Base-by-base conservation (phyloP, 2,797 vertebrate genomes). In the Spondyliosoma cantharus region DNA sequence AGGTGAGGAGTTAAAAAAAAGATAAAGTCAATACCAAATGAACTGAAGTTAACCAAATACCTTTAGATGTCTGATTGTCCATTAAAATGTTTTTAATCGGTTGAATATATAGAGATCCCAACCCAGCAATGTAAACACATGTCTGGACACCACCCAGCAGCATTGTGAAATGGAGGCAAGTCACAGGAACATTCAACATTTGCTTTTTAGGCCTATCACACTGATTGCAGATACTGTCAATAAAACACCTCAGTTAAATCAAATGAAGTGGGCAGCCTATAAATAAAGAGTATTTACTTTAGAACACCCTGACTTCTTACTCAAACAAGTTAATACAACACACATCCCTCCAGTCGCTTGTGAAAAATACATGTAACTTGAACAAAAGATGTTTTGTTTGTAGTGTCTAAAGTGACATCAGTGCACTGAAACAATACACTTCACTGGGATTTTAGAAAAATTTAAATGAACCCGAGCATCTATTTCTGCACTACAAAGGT, bases 111-210 rank as follows among this genome's bases (percentile, higher is more conserved):
- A 11, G 37, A 37, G 37, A 37, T 8, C 9, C 37, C 37, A 59
- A 48, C 57, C 43, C 12, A 37, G 20, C 48, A 20, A 37, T 14
- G 29, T 17, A 62, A 69, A 74, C 64, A 67, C n/a, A 66, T 24
- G 46, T 37, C 71, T 61, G 50, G 27, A 42, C 15, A 67, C 37
- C n/a, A 2, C 70, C 54, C 68, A 49, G 52, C 25, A 80, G 19
- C 48, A 63, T 13, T 50, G 32, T 3, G 2, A 76, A 27, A 60
- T 5, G 59, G 7, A 64, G 13, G 7, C 4, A n/a, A 46, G 11
- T 65, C 32, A 29, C 7, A 48, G 49, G 25, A 81, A 73, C 48
- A 78, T 57, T 69, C 7, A 76, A 80, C 54, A 69, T 84, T 80
- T 80, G 27, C 67, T 65, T 82, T 82, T 66, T 15, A 60, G 42